Conservation (phyloP, 2,113 vertebrate genomes). For the Apaloderma vittatum region DNA sequence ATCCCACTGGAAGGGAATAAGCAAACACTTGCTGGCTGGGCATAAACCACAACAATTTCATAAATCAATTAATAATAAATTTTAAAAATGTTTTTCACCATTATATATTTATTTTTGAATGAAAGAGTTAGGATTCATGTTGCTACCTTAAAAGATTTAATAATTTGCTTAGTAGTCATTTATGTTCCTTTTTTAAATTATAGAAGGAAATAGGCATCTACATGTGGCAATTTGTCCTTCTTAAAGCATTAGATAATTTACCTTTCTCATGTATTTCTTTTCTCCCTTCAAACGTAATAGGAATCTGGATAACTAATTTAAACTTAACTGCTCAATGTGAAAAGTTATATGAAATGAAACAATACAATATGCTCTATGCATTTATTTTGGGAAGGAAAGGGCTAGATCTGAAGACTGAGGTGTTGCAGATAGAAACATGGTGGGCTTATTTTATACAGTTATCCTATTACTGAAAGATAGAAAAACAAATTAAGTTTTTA, state of each 20-base stretch:
- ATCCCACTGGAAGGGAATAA: not conserved
- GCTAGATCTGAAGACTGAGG: not conserved
- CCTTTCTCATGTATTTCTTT: not conserved
- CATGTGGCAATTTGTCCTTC: not conserved
- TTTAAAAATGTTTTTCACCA: not conserved
- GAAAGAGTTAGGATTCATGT: not conserved
- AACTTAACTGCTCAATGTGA: not conserved
- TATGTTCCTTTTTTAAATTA: not conserved
- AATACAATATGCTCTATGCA: not conserved
- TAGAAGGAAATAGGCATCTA: not conserved
- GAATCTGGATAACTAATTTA: not conserved
- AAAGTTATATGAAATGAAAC: not conserved
- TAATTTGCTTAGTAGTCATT: not conserved
- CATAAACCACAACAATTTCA: not conserved
- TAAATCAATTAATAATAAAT: not conserved
- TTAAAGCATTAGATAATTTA: not conserved
- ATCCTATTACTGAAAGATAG: not conserved
- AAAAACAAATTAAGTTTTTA: not conserved
- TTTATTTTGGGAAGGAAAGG: not conserved
- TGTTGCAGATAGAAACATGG: not conserved
- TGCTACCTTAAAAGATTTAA: not conserved
- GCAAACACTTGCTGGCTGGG: rapidly evolving
- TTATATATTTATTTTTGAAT: not conserved
- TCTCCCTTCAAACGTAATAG: not conserved
- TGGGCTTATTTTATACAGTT: not conserved